These are phyloP conservation scores for Drosophila helvetica DNA, from an alignment of 2,888 invertebrate genomes.

Conservation along the genomic window DNA sequence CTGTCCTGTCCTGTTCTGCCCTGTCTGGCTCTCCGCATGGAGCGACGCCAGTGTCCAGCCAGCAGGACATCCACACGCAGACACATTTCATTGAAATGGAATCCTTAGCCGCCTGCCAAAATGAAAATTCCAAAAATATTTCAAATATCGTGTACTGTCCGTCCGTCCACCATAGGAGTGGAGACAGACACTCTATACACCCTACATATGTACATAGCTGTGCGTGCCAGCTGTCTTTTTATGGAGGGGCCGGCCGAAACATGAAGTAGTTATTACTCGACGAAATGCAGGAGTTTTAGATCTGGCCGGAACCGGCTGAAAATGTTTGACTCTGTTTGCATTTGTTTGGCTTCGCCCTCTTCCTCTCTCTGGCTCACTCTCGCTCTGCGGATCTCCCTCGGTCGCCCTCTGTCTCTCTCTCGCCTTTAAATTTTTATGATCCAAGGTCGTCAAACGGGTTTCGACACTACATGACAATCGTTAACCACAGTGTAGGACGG, in stretches of 20 bases:
- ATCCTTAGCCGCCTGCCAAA: constrained; percentile 42
- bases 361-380: constrained; percentile 19
- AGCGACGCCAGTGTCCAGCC: constrained; percentile 70
- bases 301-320: constrained; percentile 22
- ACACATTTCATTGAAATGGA: constrained; percentile 41
- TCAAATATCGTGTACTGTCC: constrained; percentile 9
- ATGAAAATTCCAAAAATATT: constrained; percentile 34
- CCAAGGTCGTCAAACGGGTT: constrained; percentile 83
- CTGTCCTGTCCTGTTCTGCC: constrained; percentile 5
- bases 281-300: constrained; percentile 5
- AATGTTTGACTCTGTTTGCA: constrained; percentile 57
- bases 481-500: constrained; percentile 63
- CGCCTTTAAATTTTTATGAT: constrained; percentile 74
- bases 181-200: not conserved
- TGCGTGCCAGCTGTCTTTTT: too few species aligned
- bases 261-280: not conserved
- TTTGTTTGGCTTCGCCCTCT: constrained; percentile 67
- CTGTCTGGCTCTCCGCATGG: constrained; percentile 62
- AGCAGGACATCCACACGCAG: constrained; percentile 46
- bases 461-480: constrained; percentile 66
- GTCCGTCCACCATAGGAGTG: not conserved
- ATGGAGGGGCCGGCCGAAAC: too few species aligned
- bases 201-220: too few species aligned
- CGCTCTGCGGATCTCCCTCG: constrained; percentile 17
- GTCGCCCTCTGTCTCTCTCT: constrained; percentile 16